Percentiles rank a stretch among this genome's conserved stretches.
Evolutionary conservation across 2,888 invertebrate genomes (phyloP).

Genomic region (Oligia fasciuncula): DNA sequence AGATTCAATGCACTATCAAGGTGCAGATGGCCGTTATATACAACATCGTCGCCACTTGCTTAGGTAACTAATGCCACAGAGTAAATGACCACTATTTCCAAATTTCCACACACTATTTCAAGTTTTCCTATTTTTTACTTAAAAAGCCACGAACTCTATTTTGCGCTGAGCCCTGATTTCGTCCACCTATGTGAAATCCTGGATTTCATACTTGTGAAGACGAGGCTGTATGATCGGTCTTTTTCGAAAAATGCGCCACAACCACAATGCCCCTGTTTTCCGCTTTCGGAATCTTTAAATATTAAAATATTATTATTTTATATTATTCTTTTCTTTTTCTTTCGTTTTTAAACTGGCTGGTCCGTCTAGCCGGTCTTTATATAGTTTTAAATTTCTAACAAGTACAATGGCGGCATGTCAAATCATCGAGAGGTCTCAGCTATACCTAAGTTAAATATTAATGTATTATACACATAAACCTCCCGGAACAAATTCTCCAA

Average conservation of each 20-base stretch:
- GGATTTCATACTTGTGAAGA: neutral
- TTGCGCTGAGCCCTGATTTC: neutral
- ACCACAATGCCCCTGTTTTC: neutral
- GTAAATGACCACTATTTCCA: neutral
- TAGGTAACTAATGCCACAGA: constrained; percentile 86
- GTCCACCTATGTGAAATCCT: neutral
- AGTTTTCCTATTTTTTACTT: too few relatives aligned
- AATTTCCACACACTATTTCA: too few relatives aligned
- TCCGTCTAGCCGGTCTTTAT: neutral
- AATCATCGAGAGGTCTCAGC: neutral
- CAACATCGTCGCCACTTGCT: constrained; percentile 95
- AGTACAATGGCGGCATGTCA: neutral
- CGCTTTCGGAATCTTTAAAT: neutral
- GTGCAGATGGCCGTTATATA: constrained; percentile 94
- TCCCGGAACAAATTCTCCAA: neutral
- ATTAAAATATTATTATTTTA: too few relatives aligned
- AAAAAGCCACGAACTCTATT: neutral
- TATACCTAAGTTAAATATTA: neutral
- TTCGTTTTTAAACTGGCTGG: neutral
- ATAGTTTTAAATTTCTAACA: neutral
- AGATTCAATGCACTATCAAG: constrained; percentile 91
- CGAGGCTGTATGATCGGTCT: neutral
- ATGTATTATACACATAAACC: neutral
- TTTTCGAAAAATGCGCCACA: neutral
- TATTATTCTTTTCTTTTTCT: too few relatives aligned